Percentiles rank a stretch among this genome's conserved stretches.
phyloP scores from a whole-genome alignment of 2,888 invertebrate genomes.

The Torymus auratus region DNA sequence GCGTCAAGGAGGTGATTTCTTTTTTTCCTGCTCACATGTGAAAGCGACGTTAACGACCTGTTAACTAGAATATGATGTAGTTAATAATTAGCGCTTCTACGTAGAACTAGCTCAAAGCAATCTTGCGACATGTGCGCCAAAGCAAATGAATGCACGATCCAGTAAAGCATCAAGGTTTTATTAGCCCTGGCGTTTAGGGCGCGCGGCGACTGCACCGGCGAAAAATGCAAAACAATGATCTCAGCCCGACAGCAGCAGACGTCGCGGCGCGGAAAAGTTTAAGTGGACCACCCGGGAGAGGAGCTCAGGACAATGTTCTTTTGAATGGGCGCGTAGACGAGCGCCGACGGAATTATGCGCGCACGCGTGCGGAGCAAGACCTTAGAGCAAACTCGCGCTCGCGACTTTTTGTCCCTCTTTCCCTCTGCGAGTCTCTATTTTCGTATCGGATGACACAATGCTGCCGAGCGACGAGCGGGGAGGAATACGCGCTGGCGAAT shows the following conservation, averaged over 20 bases:
- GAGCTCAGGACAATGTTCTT: slow-evolving; percentile 44
- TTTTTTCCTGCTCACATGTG: neutral
- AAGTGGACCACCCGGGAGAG: slow-evolving; percentile 50
- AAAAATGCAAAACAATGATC: slow-evolving; percentile 40
- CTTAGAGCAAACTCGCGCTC: neutral
- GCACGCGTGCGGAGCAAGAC: slow-evolving; percentile 11
- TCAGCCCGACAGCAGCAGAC: no score
- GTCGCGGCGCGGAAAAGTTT: slow-evolving; percentile 23
- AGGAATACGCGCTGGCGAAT: neutral
- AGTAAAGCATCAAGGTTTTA: slow-evolving; percentile 7
- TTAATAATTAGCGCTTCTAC: neutral
- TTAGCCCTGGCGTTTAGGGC: slow-evolving; percentile 4
- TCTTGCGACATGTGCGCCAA: neutral
- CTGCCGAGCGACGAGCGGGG: slow-evolving; percentile 16
- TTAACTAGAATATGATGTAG: slow-evolving; percentile 5
- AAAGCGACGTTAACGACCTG: slow-evolving; percentile 22
- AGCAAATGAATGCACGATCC: neutral
- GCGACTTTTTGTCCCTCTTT: neutral
- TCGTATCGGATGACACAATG: slow-evolving; percentile 52
- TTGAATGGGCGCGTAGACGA: slow-evolving; percentile 31
- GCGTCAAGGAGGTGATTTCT: neutral
- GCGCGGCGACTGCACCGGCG: neutral
- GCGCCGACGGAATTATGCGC: slow-evolving; percentile 48
- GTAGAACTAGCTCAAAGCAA: neutral
- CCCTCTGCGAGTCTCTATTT: slow-evolving; percentile 34